phyloP scores from a whole-genome alignment of 1,140 invertebrate species.

The Manduca sexta region DNA sequence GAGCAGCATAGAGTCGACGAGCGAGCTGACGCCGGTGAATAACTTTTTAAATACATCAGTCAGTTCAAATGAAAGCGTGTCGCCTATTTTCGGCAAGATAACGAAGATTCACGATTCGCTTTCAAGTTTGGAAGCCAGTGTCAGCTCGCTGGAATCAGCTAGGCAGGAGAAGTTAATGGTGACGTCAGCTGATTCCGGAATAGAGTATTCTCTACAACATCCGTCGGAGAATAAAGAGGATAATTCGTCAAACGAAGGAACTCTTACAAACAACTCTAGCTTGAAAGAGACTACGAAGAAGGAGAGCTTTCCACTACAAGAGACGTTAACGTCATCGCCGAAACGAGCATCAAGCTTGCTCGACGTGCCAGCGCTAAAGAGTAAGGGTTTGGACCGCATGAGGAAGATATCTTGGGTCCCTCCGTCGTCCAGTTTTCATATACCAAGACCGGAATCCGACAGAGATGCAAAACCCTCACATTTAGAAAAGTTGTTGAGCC shows the following conservation, averaged over 20 bases:
- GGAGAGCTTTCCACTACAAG: slow-evolving; percentile 20
- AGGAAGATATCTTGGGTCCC: slow-evolving; percentile 75
- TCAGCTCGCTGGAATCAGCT: slow-evolving; percentile 63
- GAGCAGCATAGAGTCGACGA: slow-evolving; percentile 58
- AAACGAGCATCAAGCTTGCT: slow-evolving; percentile 60
- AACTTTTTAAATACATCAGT: slow-evolving; percentile 59
- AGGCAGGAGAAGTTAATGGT: slow-evolving; percentile 59
- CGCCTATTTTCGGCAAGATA: slow-evolving; percentile 62
- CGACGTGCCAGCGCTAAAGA: slow-evolving; percentile 61
- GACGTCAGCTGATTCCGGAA: slow-evolving; percentile 67
- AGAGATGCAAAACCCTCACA: slow-evolving; percentile 65
- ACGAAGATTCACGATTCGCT: slow-evolving; percentile 65
- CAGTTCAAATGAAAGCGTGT: slow-evolving; percentile 69
- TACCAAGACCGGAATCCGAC: slow-evolving; percentile 51
- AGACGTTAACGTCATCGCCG: slow-evolving; percentile 53
- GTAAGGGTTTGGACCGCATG: slow-evolving; percentile 55
- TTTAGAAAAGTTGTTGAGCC: slow-evolving; percentile 73
- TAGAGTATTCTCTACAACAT: slow-evolving; percentile 63
- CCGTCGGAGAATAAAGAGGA: slow-evolving; percentile 54
- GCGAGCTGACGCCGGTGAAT: slow-evolving; percentile 56
- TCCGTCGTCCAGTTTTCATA: slow-evolving; percentile 55
- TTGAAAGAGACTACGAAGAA: slow-evolving; percentile 47
- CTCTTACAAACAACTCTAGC: slow-evolving; percentile 64
- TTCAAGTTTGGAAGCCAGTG: slow-evolving; percentile 68
- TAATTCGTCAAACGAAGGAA: slow-evolving; percentile 66